phyloP scores from a whole-genome alignment of 2,113 vertebrate genomes.

The Hippotragus niger region DNA sequence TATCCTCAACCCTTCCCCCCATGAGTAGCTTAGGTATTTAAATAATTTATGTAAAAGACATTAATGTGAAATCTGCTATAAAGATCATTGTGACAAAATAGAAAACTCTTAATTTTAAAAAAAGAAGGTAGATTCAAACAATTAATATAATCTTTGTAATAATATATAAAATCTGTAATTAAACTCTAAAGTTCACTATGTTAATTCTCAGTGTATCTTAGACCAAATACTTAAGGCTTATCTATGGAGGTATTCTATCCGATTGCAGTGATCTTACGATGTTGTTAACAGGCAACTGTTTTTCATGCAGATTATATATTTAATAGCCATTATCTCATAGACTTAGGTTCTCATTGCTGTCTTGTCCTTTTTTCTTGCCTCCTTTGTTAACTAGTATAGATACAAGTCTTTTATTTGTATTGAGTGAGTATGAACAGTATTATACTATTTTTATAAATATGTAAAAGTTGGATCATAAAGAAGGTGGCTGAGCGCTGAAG shows the following conservation, averaged over 20 bases:
- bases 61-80: slow-evolving; percentile 9
- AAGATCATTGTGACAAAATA: not conserved
- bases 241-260: not conserved
- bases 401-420: not conserved
- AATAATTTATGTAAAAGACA: not conserved
- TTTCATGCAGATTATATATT: not conserved
- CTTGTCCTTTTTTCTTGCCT: not conserved
- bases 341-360: not conserved
- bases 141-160: not conserved
- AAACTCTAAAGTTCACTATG: not conserved
- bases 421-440: not conserved
- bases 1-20: not conserved
- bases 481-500: not conserved
- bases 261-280: not conserved
- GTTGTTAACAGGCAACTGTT: not conserved
- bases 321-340: not conserved
- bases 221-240: not conserved
- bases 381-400: not conserved
- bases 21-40: not conserved
- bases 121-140: not conserved
- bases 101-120: not conserved
- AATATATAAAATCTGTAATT: not conserved
- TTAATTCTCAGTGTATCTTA: not conserved
- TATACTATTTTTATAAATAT: slow-evolving; percentile 7
- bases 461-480: not conserved